A percentile compares a stretch with the other conserved stretches of the same genome.
These are phyloP conservation scores for Chaenocephalus aceratus DNA, from an alignment of 2,113 vertebrate species.

Conservation along the genomic window DNA sequence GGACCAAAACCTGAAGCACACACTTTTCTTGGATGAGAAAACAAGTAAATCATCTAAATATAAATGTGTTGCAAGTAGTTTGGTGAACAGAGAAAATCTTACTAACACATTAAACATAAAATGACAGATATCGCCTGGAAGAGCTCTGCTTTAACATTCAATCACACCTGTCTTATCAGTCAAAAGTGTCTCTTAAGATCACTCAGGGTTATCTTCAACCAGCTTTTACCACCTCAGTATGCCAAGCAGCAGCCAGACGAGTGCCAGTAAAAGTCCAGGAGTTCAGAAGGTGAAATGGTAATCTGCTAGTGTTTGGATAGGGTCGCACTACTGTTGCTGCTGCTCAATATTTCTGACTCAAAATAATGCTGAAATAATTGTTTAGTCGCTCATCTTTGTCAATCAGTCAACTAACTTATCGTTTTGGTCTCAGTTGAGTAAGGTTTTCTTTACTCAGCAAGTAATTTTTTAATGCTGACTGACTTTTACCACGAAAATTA, in stretches of 20 bases:
- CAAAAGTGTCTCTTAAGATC: constrained; percentile 7
- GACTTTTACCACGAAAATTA: too few relatives aligned
- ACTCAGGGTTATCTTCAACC: constrained; percentile 16
- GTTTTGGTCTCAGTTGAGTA: too few relatives aligned
- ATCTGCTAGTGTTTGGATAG: background rate
- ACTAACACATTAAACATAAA: background rate
- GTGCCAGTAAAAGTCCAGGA: background rate
- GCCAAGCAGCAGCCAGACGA: background rate
- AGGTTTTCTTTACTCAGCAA: too few relatives aligned
- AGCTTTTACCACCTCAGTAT: background rate
- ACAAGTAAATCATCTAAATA: background rate
- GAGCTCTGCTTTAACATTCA: constrained; percentile 18
- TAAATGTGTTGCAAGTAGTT: too few relatives aligned
- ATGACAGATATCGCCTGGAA: background rate
- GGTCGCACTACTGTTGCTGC: background rate
- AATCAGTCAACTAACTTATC: too few relatives aligned
- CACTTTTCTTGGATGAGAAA: too few relatives aligned
- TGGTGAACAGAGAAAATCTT: background rate
- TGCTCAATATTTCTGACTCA: background rate
- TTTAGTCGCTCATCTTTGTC: too few relatives aligned
- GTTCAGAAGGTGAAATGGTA: background rate
- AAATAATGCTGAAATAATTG: background rate
- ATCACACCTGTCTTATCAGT: constrained; percentile 37
- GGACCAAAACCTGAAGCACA: background rate
- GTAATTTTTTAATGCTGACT: too few relatives aligned